Evolutionary conservation across 2,888 invertebrate genomes (phyloP), one percentile per base, ranked within the genome.

Genomic region (Andrena bucephala): DNA sequence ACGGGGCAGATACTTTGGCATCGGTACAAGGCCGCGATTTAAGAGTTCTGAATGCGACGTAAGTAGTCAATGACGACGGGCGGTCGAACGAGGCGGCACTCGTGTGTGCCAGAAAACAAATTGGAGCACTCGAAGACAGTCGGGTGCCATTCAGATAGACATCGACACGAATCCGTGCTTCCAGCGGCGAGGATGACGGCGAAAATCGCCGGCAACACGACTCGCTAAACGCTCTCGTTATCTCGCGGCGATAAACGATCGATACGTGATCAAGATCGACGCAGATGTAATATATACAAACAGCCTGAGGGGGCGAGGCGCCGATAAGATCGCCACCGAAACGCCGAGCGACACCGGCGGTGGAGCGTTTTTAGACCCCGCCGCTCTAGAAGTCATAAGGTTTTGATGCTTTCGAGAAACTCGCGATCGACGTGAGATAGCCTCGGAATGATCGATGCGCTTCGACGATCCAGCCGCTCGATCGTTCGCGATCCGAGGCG

Each of bases 101-200:
- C 57, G 78, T 62, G 75, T 81, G 81, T 77, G 80, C 83, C 78
- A 76, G 84, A 78, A 83, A 89, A 81, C 87, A 89, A 89, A 89
- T 89, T 86, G 86, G 89, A 85, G 82, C 88, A 83, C 82, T 82
- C 85, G 87, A 89, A 89, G 88, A 89, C 88, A 87, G 85, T 84
- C 87, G 88, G 85, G 79, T 89, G 87, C 85, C 89, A 81, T 82
- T 89, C 84, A 87, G 88, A 89, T 89, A 87, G 76, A 71, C 81
- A 88, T 88, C 89, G 89, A 87, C 86, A 86, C 77, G 81, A 81
- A 86, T 79, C 57, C 81, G 67, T 60, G 59, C 74, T 83, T 83
- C 79, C 81, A 86, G 72, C 83, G 54, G 84, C 77, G 84, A 83
- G 72, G 81, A 83, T 83, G 70, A 83, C 82, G 76, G 78, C 74